Conservation (phyloP, 2,113 vertebrate species). For the Dendropsophus ebraccatus region DNA sequence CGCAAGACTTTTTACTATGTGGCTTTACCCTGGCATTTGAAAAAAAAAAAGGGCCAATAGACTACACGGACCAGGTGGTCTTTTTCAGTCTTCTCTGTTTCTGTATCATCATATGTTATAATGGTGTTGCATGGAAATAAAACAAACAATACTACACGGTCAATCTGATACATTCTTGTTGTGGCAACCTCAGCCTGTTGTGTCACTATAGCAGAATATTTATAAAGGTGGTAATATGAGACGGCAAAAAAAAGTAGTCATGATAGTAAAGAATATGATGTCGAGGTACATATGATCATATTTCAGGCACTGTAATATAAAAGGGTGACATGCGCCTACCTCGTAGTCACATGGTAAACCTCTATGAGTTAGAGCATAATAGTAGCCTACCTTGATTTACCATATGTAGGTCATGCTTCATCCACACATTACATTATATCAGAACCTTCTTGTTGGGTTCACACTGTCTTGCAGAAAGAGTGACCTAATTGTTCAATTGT, state of each 20-base stretch:
- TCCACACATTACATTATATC: neutral
- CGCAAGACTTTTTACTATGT: neutral
- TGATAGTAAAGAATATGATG: too few relatives aligned
- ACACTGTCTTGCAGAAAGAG: neutral
- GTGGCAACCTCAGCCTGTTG: neutral
- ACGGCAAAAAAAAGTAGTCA: neutral
- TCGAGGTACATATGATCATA: neutral
- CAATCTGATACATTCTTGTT: neutral
- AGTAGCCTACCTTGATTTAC: neutral
- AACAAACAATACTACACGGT: neutral
- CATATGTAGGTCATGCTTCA: neutral
- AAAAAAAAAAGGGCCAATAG: too few relatives aligned
- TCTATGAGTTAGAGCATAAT: neutral
- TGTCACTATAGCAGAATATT: neutral
- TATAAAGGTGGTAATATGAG: neutral
- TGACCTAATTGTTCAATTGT: conserved; percentile 14
- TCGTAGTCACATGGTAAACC: neutral
- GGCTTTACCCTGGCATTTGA: neutral
- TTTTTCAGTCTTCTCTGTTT: too few relatives aligned
- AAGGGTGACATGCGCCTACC: neutral
- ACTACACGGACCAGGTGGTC: too few relatives aligned
- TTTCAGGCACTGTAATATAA: neutral
- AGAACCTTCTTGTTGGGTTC: neutral
- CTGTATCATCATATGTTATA: neutral
- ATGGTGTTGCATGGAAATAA: neutral